A percentile compares a stretch with the other conserved stretches of the same genome.
Conservation (phyloP, 2,888 invertebrate genomes). For the Ennomos quercinarius region DNA sequence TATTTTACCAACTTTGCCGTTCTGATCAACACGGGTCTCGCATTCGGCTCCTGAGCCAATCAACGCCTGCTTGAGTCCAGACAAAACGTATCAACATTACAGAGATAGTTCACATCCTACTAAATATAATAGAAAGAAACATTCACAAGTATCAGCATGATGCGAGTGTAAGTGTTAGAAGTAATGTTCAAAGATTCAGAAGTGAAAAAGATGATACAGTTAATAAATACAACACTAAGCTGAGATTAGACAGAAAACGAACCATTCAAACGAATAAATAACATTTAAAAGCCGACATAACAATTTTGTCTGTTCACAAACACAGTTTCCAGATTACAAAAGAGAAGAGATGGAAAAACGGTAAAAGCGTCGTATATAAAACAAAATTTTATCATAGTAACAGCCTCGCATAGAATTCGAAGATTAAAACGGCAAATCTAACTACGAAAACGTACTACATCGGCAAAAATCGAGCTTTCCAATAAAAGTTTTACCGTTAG, state of each 20-base stretch:
- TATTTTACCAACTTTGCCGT: slow-evolving; percentile 90
- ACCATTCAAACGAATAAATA: slow-evolving; percentile 31
- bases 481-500: slow-evolving; percentile 40
- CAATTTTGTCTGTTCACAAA: slow-evolving; percentile 31
- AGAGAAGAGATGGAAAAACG: slow-evolving; percentile 44
- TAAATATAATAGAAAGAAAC: slow-evolving; percentile 52
- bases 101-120: slow-evolving; percentile 57
- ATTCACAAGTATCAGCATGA: slow-evolving; percentile 40
- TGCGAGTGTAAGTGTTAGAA: slow-evolving; percentile 28
- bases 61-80: slow-evolving; percentile 87
- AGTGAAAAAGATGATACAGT: slow-evolving; percentile 31
- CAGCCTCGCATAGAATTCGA: slow-evolving; percentile 44
- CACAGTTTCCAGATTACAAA: slow-evolving; percentile 32
- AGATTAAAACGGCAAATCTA: slow-evolving; percentile 50
- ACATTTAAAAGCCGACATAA: slow-evolving; percentile 40
- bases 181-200: slow-evolving; percentile 24
- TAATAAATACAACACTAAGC: slow-evolving; percentile 34
- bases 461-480: slow-evolving; percentile 45
- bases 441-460: slow-evolving; percentile 50
- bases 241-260: slow-evolving; percentile 30
- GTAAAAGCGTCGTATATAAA: slow-evolving; percentile 45
- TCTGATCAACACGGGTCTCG: slow-evolving; percentile 92
- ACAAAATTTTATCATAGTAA: slow-evolving; percentile 44
- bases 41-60: slow-evolving; percentile 88
- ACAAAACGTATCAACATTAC: slow-evolving; percentile 87